Evolutionary conservation across 2,888 invertebrate genomes (phyloP).

Genomic region (Drosophila atripex): DNA sequence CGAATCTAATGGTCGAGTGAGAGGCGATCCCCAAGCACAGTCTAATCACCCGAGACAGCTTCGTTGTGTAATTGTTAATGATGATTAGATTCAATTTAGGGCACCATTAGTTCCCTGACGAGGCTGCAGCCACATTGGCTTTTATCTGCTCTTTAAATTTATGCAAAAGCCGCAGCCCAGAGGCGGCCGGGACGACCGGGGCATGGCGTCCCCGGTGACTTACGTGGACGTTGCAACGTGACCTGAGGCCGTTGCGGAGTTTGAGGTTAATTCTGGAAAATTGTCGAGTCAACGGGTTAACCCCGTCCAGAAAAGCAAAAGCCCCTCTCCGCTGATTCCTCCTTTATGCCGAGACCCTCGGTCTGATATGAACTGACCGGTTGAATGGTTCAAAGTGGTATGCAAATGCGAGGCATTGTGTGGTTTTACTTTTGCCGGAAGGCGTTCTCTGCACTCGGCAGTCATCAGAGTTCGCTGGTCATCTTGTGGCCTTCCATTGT

Average conservation of each 20-base stretch:
- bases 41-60: slow-evolving; percentile 66
- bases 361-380: slow-evolving; percentile 10
- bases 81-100: slow-evolving; percentile 84
- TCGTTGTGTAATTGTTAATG: slow-evolving; percentile 83
- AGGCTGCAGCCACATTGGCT: slow-evolving; percentile 22
- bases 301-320: slow-evolving; percentile 5
- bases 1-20: slow-evolving; percentile 73
- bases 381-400: slow-evolving; percentile 70
- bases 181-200: slow-evolving; percentile 17
- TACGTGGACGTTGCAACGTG: slow-evolving; percentile 76
- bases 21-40: slow-evolving; percentile 38
- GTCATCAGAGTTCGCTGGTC: slow-evolving; percentile 52
- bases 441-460: slow-evolving; percentile 23
- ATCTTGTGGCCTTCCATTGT: slow-evolving; percentile 68
- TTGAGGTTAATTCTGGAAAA: slow-evolving; percentile 81
- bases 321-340: background rate
- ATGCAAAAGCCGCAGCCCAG: slow-evolving; percentile 70
- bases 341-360: background rate
- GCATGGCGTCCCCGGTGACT: slow-evolving; percentile 53
- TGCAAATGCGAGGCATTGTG: slow-evolving; percentile 78
- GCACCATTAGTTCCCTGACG: slow-evolving; percentile 83
- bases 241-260: slow-evolving; percentile 76
- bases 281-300: slow-evolving; percentile 78
- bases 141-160: slow-evolving; percentile 71
- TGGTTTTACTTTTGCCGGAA: slow-evolving; percentile 77